Conservation (phyloP, 2,888 invertebrate species). For the Pandemis cinnamomeana region DNA sequence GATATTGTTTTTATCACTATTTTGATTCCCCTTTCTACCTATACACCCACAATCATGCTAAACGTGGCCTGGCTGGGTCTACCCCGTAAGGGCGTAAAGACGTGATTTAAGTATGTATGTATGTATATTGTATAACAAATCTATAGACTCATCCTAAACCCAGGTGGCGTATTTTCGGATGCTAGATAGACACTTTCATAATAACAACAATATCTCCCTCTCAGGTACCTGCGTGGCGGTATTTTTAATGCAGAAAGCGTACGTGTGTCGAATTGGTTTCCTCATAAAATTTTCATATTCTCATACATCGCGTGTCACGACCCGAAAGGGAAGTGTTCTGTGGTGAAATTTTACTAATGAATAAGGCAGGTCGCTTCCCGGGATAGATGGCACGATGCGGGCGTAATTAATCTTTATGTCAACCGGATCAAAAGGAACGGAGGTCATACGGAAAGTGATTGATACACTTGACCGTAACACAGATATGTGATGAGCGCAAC, state of each 20-base stretch:
- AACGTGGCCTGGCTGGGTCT: no score
- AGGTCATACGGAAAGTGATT: conserved; percentile 31
- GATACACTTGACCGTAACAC: conserved; percentile 30
- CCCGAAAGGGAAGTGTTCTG: conserved; percentile 51
- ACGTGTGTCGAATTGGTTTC: conserved; percentile 41
- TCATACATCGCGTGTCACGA: conserved; percentile 48
- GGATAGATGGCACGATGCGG: conserved; percentile 33
- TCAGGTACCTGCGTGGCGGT: conserved; percentile 30
- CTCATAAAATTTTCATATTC: conserved; percentile 48
- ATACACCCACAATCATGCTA: no score
- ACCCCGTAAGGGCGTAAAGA: no score
- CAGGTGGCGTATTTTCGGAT: neutral
- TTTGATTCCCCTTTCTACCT: no score
- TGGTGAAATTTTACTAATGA: conserved; percentile 57
- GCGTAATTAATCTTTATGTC: conserved; percentile 37
- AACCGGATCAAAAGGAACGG: conserved; percentile 10
- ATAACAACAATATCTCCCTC: conserved; percentile 16
- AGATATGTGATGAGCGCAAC: conserved; percentile 23
- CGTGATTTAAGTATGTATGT: no score
- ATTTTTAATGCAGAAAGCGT: conserved; percentile 38
- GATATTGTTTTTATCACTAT: neutral
- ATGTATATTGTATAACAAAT: neutral
- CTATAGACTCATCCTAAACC: conserved; percentile 2
- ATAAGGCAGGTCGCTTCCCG: conserved; percentile 44
- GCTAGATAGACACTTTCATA: neutral